Base-by-base conservation (phyloP, 2,113 vertebrate genomes). In the Rhineura floridana region DNA sequence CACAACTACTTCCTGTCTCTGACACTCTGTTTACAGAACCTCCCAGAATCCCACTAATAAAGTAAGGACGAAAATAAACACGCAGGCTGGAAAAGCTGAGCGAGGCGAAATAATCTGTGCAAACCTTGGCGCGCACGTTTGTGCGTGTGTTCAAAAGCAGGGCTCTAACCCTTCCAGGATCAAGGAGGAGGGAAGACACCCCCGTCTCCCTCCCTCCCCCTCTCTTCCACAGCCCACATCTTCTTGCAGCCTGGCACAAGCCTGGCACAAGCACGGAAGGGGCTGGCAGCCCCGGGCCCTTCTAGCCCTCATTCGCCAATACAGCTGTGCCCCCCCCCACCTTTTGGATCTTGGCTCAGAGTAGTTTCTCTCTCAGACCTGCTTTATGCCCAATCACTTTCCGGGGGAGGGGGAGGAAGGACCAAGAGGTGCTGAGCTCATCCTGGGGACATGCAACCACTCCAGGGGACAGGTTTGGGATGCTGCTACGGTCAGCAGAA, bases 1-100 rank as follows among this genome's bases (percentile, higher is more conserved):
- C 93, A 93, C 91, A 92, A 88, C 91, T 93, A 94, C 91, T 96
- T 95, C 94, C 94, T 94, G 94, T 89, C 77, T 93, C 89, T 94
- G 94, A 95, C 94, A 94, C 85, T 90, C 87, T 94, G 93, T 94
- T 95, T 95, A 95, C 94, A 95, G 95, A 95, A 90, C 92, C 90
- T 82, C 86, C 33, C 11, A 80, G 2, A 77, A 92, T 90, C 90
- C 87, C 77, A 89, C 81, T 91, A 89, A 87, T 93, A 87, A 67
- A 46, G 79, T 77, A 84, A 93, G 92, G 93, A 91, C 91, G 91
- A 91, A 90, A 90, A 92, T 84, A 90, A 91, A 87, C 90, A 75
- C 36, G 0, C 30, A 84, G 90, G 87, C 62, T 13, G 83, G 59
- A 33, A 25, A 25, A 2, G n/a, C 50, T n/a, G n/a, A n/a, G n/a